Conservation (phyloP, 2,113 vertebrate genomes). For the Spea multiplicata region DNA sequence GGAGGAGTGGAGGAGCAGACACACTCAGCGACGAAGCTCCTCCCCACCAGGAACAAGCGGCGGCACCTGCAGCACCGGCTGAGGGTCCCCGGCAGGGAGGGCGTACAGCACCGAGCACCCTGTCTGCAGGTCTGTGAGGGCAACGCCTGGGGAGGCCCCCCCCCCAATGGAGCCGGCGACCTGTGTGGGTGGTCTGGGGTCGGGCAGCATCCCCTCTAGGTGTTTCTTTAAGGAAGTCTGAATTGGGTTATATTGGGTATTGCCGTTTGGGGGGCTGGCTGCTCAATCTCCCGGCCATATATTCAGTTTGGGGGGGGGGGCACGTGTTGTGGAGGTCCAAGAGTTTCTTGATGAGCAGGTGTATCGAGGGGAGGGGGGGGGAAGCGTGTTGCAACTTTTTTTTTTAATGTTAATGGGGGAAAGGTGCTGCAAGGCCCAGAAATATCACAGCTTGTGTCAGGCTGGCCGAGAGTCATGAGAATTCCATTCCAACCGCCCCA, state of each 20-base stretch:
- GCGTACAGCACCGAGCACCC: background rate
- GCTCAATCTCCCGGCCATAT: no score
- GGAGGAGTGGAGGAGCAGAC: conserved; percentile 17
- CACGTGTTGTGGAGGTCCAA: background rate
- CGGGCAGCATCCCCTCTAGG: background rate
- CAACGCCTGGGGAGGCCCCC: background rate
- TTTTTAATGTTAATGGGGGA: background rate
- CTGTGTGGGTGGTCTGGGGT: background rate
- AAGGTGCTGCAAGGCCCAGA: background rate
- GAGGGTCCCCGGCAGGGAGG: background rate
- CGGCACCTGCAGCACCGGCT: conserved; percentile 31
- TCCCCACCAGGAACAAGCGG: conserved; percentile 36
- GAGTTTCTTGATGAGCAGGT: no score
- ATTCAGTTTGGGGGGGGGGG: background rate
- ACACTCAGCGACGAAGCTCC: conserved; percentile 17
- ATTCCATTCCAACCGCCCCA: no score
- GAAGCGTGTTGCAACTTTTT: background rate
- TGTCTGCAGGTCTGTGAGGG: background rate
- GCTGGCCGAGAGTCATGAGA: no score
- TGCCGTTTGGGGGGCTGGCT: no score
- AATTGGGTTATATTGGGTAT: no score
- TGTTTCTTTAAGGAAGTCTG: background rate
- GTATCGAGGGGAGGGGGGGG: background rate
- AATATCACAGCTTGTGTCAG: background rate
- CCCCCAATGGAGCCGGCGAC: background rate